These are phyloP conservation scores for Drosophila teissieri DNA, from an alignment of 1,140 invertebrate species.

Conservation along the genomic window DNA sequence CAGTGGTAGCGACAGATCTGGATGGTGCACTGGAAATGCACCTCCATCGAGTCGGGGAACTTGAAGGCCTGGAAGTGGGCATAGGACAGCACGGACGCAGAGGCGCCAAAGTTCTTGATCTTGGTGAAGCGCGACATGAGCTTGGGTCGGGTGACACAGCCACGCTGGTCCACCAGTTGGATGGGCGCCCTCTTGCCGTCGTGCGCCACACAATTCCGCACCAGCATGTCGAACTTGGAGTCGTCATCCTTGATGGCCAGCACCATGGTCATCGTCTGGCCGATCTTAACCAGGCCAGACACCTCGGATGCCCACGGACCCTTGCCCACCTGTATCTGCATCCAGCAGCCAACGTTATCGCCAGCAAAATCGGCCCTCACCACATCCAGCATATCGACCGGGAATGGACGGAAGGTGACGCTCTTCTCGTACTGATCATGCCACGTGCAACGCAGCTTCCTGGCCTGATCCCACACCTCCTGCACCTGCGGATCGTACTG, in stretches of 20 bases:
- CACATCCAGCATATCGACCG: conserved; percentile 97
- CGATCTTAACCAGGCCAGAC: conserved; percentile 96
- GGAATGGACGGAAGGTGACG: conserved; percentile 96
- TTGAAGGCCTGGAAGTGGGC: conserved; percentile 98
- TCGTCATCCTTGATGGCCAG: conserved; percentile 98
- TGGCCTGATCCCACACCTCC: conserved; percentile 97
- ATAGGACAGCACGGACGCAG: conserved; percentile 95
- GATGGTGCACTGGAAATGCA: conserved; percentile 98
- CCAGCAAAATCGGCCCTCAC: conserved; percentile 97
- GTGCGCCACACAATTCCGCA: conserved; percentile 96
- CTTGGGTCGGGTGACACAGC: conserved; percentile 95
- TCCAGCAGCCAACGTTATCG: conserved; percentile 98
- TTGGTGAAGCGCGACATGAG: conserved; percentile 97
- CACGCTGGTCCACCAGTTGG: conserved; percentile 96
- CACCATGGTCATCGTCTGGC: conserved; percentile 99
- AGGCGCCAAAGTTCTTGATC: conserved; percentile 97
- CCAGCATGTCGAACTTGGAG: conserved; percentile 97
- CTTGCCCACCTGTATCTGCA: conserved; percentile 97
- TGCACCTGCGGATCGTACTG: conserved; percentile 98
- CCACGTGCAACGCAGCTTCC: conserved; percentile 97
- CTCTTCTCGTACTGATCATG: conserved; percentile 98
- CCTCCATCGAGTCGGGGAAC: conserved; percentile 98
- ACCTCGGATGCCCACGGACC: conserved; percentile 98
- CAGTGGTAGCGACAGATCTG: conserved; percentile 97
- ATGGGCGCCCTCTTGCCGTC: conserved; percentile 97